Percentiles rank a stretch among this genome's conserved stretches.
These are phyloP conservation scores for Listronotus bonariensis DNA, from an alignment of 1,140 invertebrate species.

Conservation along the genomic window DNA sequence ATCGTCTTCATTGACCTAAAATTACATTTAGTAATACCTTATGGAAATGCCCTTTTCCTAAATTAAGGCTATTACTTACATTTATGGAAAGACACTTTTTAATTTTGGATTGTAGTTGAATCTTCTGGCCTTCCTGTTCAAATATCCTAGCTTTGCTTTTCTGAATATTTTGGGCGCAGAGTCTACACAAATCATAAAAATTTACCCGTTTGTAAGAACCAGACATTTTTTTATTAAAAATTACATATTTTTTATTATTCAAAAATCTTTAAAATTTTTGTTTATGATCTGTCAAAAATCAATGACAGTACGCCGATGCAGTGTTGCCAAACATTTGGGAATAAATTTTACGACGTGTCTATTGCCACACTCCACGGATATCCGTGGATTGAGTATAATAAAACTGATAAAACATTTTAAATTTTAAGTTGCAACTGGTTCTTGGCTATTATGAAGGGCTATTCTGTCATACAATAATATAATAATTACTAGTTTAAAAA, in stretches of 20 bases:
- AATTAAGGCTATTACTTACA: conserved; percentile 53
- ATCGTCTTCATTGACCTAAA: conserved; percentile 69
- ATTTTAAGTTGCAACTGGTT: no score
- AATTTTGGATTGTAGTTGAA: conserved; percentile 68
- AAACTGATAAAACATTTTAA: no score
- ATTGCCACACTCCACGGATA: no score
- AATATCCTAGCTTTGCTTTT: conserved; percentile 70
- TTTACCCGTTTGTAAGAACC: conserved; percentile 68
- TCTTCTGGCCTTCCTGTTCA: conserved; percentile 65
- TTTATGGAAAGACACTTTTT: conserved; percentile 66
- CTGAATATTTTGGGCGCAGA: conserved; percentile 68
- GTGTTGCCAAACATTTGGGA: no score
- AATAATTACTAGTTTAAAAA: no score
- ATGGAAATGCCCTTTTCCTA: background rate
- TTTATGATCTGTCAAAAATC: conserved; percentile 17
- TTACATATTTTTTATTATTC: conserved; percentile 15
- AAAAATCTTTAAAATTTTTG: conserved; percentile 17
- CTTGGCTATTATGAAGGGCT: no score
- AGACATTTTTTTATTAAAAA: conserved; percentile 57
- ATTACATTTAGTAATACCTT: conserved; percentile 15
- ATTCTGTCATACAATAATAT: no score
- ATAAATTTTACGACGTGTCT: no score
- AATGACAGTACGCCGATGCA: background rate
- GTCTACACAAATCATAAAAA: conserved; percentile 71
- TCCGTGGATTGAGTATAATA: no score